Conservation (phyloP, 1,140 invertebrate species). For the Grapholita molesta region DNA sequence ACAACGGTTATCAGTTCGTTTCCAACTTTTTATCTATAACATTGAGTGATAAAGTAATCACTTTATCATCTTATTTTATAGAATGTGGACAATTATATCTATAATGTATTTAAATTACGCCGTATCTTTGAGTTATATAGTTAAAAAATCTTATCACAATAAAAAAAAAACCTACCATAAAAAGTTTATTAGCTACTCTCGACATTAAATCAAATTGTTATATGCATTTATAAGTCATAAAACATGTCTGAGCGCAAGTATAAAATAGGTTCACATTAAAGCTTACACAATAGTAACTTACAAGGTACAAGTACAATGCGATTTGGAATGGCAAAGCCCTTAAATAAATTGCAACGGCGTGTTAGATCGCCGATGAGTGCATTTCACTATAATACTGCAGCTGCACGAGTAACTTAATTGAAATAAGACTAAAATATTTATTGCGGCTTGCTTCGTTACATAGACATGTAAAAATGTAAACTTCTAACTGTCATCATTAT, state of each 20-base stretch:
- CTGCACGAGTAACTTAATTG: slow-evolving; percentile 6
- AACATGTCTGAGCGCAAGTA: neutral
- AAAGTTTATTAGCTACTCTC: slow-evolving; percentile 4
- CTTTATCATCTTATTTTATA: too few relatives aligned
- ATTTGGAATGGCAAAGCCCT: slow-evolving; percentile 5
- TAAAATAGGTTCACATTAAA: slow-evolving; percentile 8
- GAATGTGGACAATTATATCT: too few relatives aligned
- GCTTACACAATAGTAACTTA: neutral
- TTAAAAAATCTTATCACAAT: neutral
- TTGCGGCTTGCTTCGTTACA: neutral
- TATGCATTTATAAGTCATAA: slow-evolving; percentile 8
- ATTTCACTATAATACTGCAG: neutral
- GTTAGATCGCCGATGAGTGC: slow-evolving; percentile 8
- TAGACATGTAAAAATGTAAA: neutral
- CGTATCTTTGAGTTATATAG: neutral
- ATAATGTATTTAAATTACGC: too few relatives aligned
- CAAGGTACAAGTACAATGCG: slow-evolving; percentile 5
- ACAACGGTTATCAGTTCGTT: too few relatives aligned
- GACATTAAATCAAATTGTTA: slow-evolving; percentile 2
- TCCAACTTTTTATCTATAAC: too few relatives aligned
- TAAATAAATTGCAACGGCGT: slow-evolving; percentile 13
- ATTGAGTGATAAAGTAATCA: too few relatives aligned
- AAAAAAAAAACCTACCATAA: neutral
- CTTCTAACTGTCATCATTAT: too few relatives aligned
- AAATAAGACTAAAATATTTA: slow-evolving; percentile 10